phyloP scores from a whole-genome alignment of 64 coral and sea anemone species.

The Porites lutea region DNA sequence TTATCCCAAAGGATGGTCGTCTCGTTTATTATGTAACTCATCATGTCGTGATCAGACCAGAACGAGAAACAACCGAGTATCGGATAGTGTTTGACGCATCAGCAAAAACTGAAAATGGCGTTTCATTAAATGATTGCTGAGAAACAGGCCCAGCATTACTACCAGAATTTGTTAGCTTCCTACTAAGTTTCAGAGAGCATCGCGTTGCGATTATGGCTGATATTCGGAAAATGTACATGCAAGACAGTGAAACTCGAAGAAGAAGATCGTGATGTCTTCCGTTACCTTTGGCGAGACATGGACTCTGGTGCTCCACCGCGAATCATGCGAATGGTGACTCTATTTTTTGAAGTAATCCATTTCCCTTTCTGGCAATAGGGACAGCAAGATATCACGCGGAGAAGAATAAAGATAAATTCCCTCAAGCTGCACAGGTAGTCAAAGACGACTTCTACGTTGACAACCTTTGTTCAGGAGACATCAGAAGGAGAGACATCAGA shows the following conservation, averaged over 20 bases:
- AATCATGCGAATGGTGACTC: too few relatives aligned
- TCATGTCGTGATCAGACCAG: too few relatives aligned
- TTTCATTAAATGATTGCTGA: too few relatives aligned
- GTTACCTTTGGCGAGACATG: background rate
- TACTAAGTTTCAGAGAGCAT: background rate
- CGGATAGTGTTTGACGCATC: too few relatives aligned
- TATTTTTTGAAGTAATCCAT: background rate
- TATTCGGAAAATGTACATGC: background rate
- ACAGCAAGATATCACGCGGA: background rate
- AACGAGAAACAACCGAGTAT: too few relatives aligned
- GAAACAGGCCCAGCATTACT: too few relatives aligned
- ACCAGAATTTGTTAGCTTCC: background rate
- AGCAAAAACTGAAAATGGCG: too few relatives aligned
- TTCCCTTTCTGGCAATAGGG: background rate
- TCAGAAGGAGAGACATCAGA: too few relatives aligned
- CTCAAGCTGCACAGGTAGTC: background rate
- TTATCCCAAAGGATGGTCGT: too few relatives aligned
- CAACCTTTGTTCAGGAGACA: too few relatives aligned
- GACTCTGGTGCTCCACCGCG: too few relatives aligned
- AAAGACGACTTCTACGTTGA: background rate
- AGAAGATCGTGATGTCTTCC: background rate
- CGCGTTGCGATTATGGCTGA: background rate
- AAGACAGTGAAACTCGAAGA: background rate
- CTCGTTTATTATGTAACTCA: too few relatives aligned
- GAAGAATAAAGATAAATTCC: background rate